phyloP scores from a whole-genome alignment of 2,797 vertebrate species.

The Tachyglossus aculeatus region DNA sequence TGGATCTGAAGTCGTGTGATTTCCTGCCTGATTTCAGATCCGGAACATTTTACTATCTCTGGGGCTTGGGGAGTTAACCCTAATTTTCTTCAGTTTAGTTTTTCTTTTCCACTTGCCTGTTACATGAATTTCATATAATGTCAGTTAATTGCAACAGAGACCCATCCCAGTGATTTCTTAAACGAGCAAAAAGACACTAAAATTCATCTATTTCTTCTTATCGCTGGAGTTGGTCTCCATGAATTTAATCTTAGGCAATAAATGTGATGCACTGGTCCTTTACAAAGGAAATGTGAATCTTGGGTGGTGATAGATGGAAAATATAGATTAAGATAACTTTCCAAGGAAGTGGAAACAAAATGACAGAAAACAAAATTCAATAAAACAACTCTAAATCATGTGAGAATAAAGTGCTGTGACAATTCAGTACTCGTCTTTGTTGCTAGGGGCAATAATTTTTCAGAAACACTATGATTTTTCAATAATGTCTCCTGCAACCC shows the following conservation, averaged over 20 bases:
- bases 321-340: constrained; percentile 40
- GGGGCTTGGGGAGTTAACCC: constrained; percentile 17
- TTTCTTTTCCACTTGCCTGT: constrained; percentile 18
- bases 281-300: constrained; percentile 57
- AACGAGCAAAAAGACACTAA: constrained; percentile 35
- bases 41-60: constrained; percentile 9
- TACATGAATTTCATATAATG: constrained; percentile 51
- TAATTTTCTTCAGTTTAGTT: constrained; percentile 17
- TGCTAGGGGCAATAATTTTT: constrained; percentile 50
- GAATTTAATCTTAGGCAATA: constrained; percentile 48
- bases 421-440: constrained; percentile 44
- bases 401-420: constrained; percentile 20
- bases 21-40: neutral
- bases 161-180: constrained; percentile 47
- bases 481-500: constrained; percentile 43
- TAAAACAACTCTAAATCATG: constrained; percentile 43
- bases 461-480: no score
- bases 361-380: constrained; percentile 21
- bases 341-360: constrained; percentile 46
- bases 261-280: constrained; percentile 31
- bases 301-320: constrained; percentile 56
- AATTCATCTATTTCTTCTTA: no score
- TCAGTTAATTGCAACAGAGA: constrained; percentile 9
- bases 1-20: neutral
- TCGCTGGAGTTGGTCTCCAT: constrained; percentile 36